A percentile compares a stretch with the other conserved stretches of the same genome.
phyloP scores from a whole-genome alignment of 2,797 vertebrate species.

The Dendrocincla tyrannina region DNA sequence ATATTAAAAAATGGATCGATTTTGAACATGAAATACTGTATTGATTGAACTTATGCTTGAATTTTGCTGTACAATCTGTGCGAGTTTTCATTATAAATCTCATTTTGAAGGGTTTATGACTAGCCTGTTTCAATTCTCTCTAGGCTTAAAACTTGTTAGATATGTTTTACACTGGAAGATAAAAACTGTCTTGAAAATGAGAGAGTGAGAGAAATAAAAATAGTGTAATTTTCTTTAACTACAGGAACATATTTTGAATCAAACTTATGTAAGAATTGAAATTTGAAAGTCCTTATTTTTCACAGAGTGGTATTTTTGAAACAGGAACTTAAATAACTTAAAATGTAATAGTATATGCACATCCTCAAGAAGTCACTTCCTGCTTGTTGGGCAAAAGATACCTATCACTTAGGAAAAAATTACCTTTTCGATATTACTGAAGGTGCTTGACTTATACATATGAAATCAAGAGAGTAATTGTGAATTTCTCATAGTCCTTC shows the following conservation, averaged over 20 bases:
- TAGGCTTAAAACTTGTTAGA: constrained; percentile 15
- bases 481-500: neutral
- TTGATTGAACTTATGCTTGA: neutral
- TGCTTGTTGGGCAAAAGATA: neutral
- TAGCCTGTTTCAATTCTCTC: constrained; percentile 32
- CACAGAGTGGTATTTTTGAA: neutral
- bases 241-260: neutral
- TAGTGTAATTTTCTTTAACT: neutral
- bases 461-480: neutral
- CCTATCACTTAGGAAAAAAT: neutral
- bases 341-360: neutral
- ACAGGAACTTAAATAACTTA: neutral
- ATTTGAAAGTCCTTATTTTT: neutral
- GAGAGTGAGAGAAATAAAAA: neutral
- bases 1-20: neutral
- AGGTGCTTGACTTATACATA: neutral
- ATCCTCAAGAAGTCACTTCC: neutral
- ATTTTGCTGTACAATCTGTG: neutral
- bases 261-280: neutral
- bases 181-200: neutral
- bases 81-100: constrained; percentile 55
- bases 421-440: neutral
- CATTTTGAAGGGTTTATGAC: constrained; percentile 48
- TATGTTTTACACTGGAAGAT: neutral
- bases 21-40: constrained; percentile 5